Base-by-base conservation (phyloP, 2,888 invertebrate species). In the Caradrina kadenii region DNA sequence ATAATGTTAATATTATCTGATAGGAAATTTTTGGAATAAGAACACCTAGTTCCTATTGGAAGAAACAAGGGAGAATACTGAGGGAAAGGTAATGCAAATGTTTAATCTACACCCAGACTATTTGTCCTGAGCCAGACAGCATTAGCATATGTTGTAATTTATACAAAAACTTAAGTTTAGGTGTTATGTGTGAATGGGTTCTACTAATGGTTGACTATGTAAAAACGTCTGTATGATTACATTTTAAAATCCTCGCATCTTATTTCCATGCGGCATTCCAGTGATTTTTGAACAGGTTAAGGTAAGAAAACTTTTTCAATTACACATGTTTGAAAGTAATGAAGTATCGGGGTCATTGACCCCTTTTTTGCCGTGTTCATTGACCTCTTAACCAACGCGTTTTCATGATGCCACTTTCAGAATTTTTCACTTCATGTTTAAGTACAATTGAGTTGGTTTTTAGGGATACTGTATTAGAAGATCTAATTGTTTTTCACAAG, bases 351-450 rank as follows among this genome's bases (percentile, higher is more conserved):
- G 93, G 87, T 89, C 93, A 89, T 63, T 93, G 94, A 94, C 93
- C 94, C 75, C 89, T 91, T 93, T 93, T 93, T 94, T 94, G 91
- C 86, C 75, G 76, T 89, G 95, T 92, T 88, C 94, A 88, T 87
- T 92, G 94, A 94, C 93, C 95, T 88, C 89, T 88, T 86, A 92
- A 90, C 92, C 93, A 91, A 89, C 92, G 89, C 90, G 93, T 89
- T 93, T 89, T 86, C 83, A 86, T 86, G 89, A 86, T 85, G 87
- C 80, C 82, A 86, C 84, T 82, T 83, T 86, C 82, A 81, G 77
- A 78, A 76, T 81, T 87, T 85, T 82, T 81, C 68, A 71, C 68
- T 79, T 81, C 83, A 83, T 86, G 77, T 84, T 80, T 76, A 82
- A 71, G 74, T 85, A 82, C 78, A 53, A 79, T 80, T 83, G 50